Evolutionary conservation across 2,888 invertebrate species (phyloP).

Genomic region (Tricholauxania praeusta): DNA sequence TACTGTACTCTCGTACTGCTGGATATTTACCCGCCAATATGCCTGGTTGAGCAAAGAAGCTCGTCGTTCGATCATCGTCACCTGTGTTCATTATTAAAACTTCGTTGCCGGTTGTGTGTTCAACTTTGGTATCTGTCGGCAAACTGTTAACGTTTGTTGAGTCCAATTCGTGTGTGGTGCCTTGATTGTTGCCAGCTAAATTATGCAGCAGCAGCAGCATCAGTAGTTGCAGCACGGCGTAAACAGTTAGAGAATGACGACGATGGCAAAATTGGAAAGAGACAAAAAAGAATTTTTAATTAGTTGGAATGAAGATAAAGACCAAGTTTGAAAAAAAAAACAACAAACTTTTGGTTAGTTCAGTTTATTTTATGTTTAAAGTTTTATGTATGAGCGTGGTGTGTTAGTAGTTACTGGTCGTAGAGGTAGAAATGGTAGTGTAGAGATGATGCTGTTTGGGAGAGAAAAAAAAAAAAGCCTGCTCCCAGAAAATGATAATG

Average conservation of each 20-base stretch:
- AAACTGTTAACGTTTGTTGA: constrained; percentile 63
- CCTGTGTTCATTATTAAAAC: constrained; percentile 86
- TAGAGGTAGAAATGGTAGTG: neutral
- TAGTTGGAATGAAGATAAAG: neutral
- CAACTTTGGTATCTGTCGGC: constrained; percentile 64
- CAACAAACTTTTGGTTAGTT: neutral
- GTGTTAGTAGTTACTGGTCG: neutral
- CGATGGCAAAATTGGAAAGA: neutral
- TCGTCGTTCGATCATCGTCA: constrained; percentile 85
- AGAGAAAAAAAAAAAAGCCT: neutral
- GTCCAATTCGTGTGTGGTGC: constrained; percentile 63
- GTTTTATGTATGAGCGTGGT: neutral
- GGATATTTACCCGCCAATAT: constrained; percentile 83
- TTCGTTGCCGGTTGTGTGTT: constrained; percentile 71
- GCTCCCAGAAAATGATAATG: neutral
- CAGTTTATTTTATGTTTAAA: neutral
- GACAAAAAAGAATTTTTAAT: constrained; percentile 24
- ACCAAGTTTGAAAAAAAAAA: neutral
- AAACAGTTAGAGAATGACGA: neutral
- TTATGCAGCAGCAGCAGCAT: neutral
- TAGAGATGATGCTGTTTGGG: neutral
- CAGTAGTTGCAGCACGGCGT: no score
- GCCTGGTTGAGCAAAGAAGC: constrained; percentile 95
- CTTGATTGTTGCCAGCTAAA: constrained; percentile 58
- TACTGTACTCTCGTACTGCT: no score